Evolutionary conservation across 2,113 vertebrate genomes (phyloP), one percentile per base, ranked within the genome.

Genomic region (Nothobranchius kuhntae): DNA sequence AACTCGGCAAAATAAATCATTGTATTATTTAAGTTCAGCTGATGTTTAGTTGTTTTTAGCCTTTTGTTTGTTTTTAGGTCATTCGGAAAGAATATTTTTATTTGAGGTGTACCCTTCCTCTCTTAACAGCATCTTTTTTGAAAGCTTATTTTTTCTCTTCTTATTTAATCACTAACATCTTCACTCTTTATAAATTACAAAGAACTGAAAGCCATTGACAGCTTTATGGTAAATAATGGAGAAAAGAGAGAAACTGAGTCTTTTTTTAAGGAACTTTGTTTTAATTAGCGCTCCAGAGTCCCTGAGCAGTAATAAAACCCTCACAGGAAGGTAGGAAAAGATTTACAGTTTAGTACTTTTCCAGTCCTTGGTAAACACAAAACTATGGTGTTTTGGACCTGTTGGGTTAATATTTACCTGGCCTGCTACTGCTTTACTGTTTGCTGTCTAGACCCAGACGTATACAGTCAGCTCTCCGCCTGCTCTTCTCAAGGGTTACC

Each of bases 241-340:
- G 54, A 88, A 88, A 85, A 84, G 70, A 83, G 35, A 78, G 60
- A 70, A 56, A 59, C 50, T 60, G 61, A 45, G 75, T 68, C 44
- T 52, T 38, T n/a, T n/a, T 17, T 38, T 10, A 53, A 26, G 73
- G 65, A 21, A 81, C 71, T 85, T 64, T 26, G 53, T 91, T 94
- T 93, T 95, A 95, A 96, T 96, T 95, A 94, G 92, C 89, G 87
- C 90, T 91, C 90, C 82, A 88, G 93, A 93, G 89, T 90, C 90
- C 92, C 88, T 21, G 53, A 81, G 85, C 91, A 90, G 86, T 83
- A 84, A 87, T 94, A 82, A 91, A 84, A 61, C 71, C 21, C 76
- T 89, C 91, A 78, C 88, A 65, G 79, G 51, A 61, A 1, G 90
- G 73, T 84, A 81, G 86, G 89, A 89, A 91, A 87, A 71, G 38